Evolutionary conservation across 2,888 invertebrate genomes (phyloP), one percentile per base, ranked within the genome.

Genomic region (Microplitis manilae): DNA sequence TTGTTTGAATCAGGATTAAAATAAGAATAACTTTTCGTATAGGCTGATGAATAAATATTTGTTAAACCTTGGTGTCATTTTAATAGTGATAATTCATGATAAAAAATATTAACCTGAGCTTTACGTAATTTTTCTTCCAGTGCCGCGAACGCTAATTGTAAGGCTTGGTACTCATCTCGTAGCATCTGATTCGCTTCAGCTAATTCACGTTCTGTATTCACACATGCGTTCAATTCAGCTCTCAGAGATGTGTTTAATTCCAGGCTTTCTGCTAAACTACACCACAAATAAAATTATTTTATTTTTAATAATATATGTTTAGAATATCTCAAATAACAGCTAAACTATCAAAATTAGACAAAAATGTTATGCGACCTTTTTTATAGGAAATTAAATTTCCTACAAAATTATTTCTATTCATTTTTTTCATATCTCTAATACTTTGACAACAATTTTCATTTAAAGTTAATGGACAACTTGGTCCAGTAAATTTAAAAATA

Each of bases 141-240:
- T 7, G 96, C 93, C 76, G 94, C 94, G 91, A 96, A 98, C 1
- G 97, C 96, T 82, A 99, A 92, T 87, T 98, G 98, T 79, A 98
- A 90, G 0, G 98, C 97, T 90, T 97, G 96, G 88, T 98, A 96
- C 90, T 99, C 98, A 90, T 99, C 98, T 86, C 95, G 93, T 76
- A 98, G 90, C 83, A 96, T 94, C 91, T 97, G 96, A 90, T 97
- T 97, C 9, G 96, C 91, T 81, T 94, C 94, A 90, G 97, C 95
- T 72, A 97, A 89, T 88, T 96, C 96, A 78, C 92, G 92, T 90
- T 95, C 93, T 85, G 93, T 95, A 78, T 92, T 93, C 86, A 93
- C 93, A 83, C 94, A 93, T 92, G 94, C 92, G 85, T 93, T 92
- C 73, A 96, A 94, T 90, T 96, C 96, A 64, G 94, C 93, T 82